Evolutionary conservation across 2,113 vertebrate species (phyloP).

Genomic region (Stercorarius parasiticus): DNA sequence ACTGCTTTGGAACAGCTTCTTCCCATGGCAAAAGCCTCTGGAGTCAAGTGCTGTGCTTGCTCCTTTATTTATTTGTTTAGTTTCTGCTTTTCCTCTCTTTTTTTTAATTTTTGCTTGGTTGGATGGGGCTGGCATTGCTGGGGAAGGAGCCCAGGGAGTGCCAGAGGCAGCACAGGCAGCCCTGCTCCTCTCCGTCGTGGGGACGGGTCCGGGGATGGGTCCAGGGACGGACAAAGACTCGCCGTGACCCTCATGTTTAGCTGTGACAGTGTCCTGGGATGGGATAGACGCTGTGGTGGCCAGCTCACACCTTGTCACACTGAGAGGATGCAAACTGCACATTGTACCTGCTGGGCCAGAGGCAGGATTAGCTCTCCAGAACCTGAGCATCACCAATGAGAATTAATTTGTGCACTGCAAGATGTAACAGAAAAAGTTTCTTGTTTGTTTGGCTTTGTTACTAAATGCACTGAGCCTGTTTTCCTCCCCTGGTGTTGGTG

Average conservation of each 20-base stretch:
- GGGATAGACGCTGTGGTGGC: neutral
- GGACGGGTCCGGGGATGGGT: rapidly evolving
- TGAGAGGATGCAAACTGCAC: neutral
- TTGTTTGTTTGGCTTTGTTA: rapidly evolving
- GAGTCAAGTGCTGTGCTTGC: neutral
- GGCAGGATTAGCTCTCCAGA: neutral
- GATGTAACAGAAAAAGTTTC: neutral
- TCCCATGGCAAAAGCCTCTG: neutral
- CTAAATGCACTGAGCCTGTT: neutral
- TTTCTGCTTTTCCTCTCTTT: neutral
- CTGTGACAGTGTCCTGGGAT: neutral
- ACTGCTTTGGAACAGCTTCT: neutral
- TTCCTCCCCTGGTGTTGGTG: neutral
- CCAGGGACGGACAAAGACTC: neutral
- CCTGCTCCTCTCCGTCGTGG: neutral
- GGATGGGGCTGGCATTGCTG: neutral
- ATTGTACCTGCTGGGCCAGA: neutral
- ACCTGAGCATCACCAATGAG: neutral
- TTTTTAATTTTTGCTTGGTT: neutral
- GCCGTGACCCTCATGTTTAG: neutral
- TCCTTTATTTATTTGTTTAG: neutral
- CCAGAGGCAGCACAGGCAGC: neutral
- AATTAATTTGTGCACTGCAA: neutral
- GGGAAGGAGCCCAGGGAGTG: neutral
- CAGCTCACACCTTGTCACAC: rapidly evolving